Percentiles rank a stretch among this genome's conserved stretches.
These are phyloP conservation scores for Drosophila prosaltans DNA, from an alignment of 1,140 invertebrate genomes.

Conservation along the genomic window DNA sequence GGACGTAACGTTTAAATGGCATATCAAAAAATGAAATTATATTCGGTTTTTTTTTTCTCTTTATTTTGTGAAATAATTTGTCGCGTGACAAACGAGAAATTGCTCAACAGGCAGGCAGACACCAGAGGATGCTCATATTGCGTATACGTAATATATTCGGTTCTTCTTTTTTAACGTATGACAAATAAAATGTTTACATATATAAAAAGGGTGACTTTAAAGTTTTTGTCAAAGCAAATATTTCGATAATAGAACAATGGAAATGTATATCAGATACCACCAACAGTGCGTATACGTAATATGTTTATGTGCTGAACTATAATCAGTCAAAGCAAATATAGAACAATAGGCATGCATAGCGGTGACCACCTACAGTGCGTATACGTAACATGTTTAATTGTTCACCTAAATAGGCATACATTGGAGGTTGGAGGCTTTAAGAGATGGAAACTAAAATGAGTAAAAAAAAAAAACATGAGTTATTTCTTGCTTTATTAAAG, in stretches of 20 bases:
- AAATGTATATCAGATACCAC: not conserved
- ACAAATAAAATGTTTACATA: not conserved
- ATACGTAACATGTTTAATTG: too few species aligned
- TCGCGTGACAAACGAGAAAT: conserved; percentile 62
- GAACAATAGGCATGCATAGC: too few species aligned
- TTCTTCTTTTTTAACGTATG: conserved; percentile 1
- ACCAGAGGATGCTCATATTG: conserved; percentile 31
- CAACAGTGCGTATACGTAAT: not conserved
- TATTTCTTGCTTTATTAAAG: too few species aligned
- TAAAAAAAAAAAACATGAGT: too few species aligned
- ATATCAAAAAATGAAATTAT: conserved; percentile 77
- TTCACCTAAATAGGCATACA: too few species aligned
- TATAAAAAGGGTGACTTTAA: not conserved
- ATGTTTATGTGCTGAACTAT: not conserved
- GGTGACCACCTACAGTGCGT: too few species aligned
- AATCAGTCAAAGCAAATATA: too few species aligned
- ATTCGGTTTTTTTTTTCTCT: conserved; percentile 34
- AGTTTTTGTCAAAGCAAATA: not conserved
- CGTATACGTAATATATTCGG: conserved; percentile 52
- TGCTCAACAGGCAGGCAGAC: conserved; percentile 65
- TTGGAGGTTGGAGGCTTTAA: too few species aligned
- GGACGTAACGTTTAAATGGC: conserved; percentile 60
- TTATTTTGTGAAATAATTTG: conserved; percentile 66
- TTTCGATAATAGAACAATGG: conserved; percentile 18
- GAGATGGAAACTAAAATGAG: too few species aligned